Evolutionary conservation across 1,140 invertebrate species (phyloP), one percentile per base, ranked within the genome.

Genomic region (Drosophila nannoptera): DNA sequence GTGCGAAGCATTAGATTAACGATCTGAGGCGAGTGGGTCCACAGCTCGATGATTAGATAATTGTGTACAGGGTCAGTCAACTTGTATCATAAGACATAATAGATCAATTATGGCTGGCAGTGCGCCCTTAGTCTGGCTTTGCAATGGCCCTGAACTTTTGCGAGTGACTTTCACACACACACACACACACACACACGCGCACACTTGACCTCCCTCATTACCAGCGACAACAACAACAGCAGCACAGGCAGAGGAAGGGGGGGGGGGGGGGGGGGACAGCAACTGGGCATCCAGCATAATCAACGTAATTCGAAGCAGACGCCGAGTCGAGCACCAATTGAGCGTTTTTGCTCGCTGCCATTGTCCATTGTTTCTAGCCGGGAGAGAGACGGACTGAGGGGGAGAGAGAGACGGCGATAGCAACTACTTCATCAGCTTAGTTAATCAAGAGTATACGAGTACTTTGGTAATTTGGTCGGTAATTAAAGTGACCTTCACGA

Each of bases 361-460:
- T 70, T 70, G 68, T 70, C 54, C 68, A 70, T 70, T 70, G 68
- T 70, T 42, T 54, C 35, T 46, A 48, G 42, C 14, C 2, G 12
- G 22, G 12, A 11, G 7, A n/a, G 16, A 32, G 32, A 22, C 16
- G 16, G 38, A 7, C 4, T 43, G n/a, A 38, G n/a, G 31, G 32
- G 11, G 11, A 8, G 7, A 38, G 22, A 33, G 33, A 14, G 52
- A 31, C 33, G 61, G 59, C 45, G 38, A 65, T 46, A 43, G 1
- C 3, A 22, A 22, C 29, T 46, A 63, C 78, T 82, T 82, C 78
- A 82, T 83, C 83, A 72, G 78, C 14, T 81, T 69, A 66, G 71
- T 75, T 69, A 83, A 75, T 82, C 72, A 66, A 82, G 71, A 78
- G 75, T 69, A 60, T 38, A 14, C 12, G 3, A 46, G 71, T 52